phyloP scores from a whole-genome alignment of 1,140 invertebrate genomes.

The Homarus americanus region DNA sequence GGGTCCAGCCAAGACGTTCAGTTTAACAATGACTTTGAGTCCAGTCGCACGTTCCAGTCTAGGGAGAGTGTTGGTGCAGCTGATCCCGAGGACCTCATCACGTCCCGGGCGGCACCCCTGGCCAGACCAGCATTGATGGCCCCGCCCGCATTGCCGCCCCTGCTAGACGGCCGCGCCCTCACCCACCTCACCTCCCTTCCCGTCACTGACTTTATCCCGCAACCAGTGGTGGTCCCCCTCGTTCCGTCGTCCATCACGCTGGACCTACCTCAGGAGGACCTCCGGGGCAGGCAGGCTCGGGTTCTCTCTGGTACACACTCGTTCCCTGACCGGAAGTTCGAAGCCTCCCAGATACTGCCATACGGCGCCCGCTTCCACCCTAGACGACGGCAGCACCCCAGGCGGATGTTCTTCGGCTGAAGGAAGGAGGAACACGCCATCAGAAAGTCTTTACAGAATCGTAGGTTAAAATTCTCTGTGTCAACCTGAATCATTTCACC shows the following conservation, averaged over 20 bases:
- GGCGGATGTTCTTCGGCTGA: background rate
- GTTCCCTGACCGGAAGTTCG: background rate
- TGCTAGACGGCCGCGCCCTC: background rate
- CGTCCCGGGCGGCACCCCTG: background rate
- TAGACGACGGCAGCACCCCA: background rate
- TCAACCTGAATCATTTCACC: too few species aligned
- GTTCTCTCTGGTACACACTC: background rate
- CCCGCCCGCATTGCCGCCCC: background rate
- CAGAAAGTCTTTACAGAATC: too few species aligned
- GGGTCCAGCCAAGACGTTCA: background rate
- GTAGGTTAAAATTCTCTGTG: too few species aligned
- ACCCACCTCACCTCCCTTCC: background rate
- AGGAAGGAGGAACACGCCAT: background rate
- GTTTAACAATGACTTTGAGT: background rate
- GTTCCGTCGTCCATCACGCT: constrained; percentile 6
- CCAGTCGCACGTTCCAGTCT: background rate
- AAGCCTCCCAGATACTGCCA: background rate
- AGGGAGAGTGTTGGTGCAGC: background rate
- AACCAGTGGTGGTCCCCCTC: constrained; percentile 19
- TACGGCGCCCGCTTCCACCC: background rate
- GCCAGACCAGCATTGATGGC: background rate
- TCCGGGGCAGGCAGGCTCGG: constrained; percentile 5
- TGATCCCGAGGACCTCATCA: background rate
- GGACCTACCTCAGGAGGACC: background rate
- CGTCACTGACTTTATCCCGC: background rate